These are phyloP conservation scores for Stomorhina lunata DNA, from an alignment of 2,888 invertebrate genomes.

Conservation along the genomic window DNA sequence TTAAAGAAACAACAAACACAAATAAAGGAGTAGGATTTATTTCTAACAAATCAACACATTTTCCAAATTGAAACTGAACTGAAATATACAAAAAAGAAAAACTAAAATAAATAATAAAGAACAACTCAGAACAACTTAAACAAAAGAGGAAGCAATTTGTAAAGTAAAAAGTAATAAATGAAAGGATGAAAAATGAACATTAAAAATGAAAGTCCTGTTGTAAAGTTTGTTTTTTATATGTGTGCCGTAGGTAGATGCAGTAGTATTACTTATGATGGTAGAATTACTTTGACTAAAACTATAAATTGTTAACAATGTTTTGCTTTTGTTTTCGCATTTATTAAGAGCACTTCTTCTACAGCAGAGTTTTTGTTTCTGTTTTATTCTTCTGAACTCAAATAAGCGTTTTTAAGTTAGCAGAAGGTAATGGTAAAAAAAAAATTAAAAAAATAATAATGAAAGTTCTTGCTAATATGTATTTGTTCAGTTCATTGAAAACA, in stretches of 20 bases:
- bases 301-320: slow-evolving; percentile 19
- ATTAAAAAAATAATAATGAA: too few relatives aligned
- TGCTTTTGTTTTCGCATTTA: slow-evolving; percentile 8
- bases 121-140: slow-evolving; percentile 8
- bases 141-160: slow-evolving; percentile 1
- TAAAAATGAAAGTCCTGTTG: slow-evolving; percentile 33
- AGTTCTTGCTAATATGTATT: slow-evolving; percentile 16
- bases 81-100: slow-evolving; percentile 45
- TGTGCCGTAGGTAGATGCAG: background rate
- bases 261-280: background rate
- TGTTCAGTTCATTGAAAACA: slow-evolving; percentile 7
- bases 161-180: background rate
- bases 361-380: background rate
- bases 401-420: background rate
- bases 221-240: slow-evolving; percentile 20
- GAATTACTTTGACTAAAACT: slow-evolving; percentile 25
- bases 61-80: slow-evolving; percentile 45
- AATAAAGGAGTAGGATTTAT: slow-evolving; percentile 4
- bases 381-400: background rate
- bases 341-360: slow-evolving; percentile 23
- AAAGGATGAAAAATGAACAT: slow-evolving; percentile 20
- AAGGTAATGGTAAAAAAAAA: background rate
- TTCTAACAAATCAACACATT: slow-evolving; percentile 47
- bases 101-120: slow-evolving; percentile 6
- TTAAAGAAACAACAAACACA: slow-evolving; percentile 24